Percentiles rank a stretch among this genome's conserved stretches.
These are phyloP conservation scores for Pseudolaguvia tuberculata DNA, from an alignment of 2,113 vertebrate genomes.

Conservation along the genomic window DNA sequence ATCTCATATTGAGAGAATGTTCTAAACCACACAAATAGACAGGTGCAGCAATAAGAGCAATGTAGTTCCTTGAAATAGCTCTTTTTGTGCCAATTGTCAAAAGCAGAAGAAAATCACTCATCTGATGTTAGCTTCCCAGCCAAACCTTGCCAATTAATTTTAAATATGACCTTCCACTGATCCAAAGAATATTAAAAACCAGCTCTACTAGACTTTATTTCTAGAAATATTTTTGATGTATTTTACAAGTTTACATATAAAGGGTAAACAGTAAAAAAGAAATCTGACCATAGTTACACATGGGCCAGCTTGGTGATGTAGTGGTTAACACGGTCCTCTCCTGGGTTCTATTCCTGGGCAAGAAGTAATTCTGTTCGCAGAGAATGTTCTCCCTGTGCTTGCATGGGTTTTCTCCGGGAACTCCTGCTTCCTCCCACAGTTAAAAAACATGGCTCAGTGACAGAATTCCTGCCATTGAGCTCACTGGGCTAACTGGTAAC, in stretches of 20 bases:
- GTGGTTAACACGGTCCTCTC: too few relatives aligned
- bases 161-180: constrained; percentile 15
- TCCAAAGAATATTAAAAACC: constrained; percentile 38
- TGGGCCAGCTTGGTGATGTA: too few relatives aligned
- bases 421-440: too few relatives aligned
- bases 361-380: too few relatives aligned
- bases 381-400: too few relatives aligned
- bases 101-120: not conserved
- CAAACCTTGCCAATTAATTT: not conserved
- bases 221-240: too few relatives aligned
- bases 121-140: not conserved
- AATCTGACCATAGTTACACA: not conserved
- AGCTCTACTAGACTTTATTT: constrained; percentile 51
- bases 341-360: too few relatives aligned
- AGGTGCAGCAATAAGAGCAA: constrained; percentile 6
- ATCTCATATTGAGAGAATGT: constrained; percentile 17
- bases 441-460: too few relatives aligned
- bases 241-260: not conserved
- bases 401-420: too few relatives aligned
- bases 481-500: too few relatives aligned
- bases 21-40: constrained; percentile 1
- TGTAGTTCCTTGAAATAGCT: not conserved
- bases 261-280: not conserved
- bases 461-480: too few relatives aligned
- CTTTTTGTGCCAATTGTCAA: not conserved